Percentiles rank a stretch among this genome's conserved stretches.
phyloP scores from a whole-genome alignment of 1,140 invertebrate species.

The Drosophila hydei region DNA sequence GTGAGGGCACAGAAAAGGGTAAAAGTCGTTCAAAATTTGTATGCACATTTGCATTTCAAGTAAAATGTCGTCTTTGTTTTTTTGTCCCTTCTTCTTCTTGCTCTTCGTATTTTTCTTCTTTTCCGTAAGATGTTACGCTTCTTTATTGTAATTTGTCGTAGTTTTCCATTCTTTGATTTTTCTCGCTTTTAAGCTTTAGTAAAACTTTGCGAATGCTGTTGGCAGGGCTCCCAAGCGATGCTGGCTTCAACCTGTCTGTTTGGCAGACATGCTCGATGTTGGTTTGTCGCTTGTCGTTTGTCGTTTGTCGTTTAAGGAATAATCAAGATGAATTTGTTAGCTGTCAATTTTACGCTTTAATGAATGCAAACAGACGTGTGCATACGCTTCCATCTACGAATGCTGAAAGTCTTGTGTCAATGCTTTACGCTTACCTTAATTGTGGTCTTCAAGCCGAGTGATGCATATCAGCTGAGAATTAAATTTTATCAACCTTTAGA shows the following conservation, averaged over 20 bases:
- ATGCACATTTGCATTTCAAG: conserved; percentile 35
- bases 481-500: too few relatives aligned
- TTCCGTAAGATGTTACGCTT: not conserved
- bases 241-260: conserved; percentile 33
- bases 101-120: not conserved
- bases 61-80: conserved; percentile 1
- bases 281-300: not conserved
- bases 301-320: conserved; percentile 46
- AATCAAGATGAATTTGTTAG: conserved; percentile 67
- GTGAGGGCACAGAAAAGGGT: conserved; percentile 24
- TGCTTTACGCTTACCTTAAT: not conserved
- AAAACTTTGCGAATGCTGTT: conserved; percentile 40
- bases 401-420: not conserved
- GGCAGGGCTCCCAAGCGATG: conserved; percentile 18
- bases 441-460: not conserved
- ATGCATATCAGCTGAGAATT: not conserved
- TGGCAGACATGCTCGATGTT: conserved; percentile 2
- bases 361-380: conserved; percentile 11
- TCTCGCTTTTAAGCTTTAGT: conserved; percentile 35
- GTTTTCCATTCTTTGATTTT: conserved; percentile 18
- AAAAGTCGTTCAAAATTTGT: conserved; percentile 33
- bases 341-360: conserved; percentile 66
- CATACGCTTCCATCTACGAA: not conserved
- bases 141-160: conserved; percentile 22
- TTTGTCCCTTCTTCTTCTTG: too few relatives aligned